Evolutionary conservation across 1,140 invertebrate genomes (phyloP).

Genomic region (Sminthurinus signatus): DNA sequence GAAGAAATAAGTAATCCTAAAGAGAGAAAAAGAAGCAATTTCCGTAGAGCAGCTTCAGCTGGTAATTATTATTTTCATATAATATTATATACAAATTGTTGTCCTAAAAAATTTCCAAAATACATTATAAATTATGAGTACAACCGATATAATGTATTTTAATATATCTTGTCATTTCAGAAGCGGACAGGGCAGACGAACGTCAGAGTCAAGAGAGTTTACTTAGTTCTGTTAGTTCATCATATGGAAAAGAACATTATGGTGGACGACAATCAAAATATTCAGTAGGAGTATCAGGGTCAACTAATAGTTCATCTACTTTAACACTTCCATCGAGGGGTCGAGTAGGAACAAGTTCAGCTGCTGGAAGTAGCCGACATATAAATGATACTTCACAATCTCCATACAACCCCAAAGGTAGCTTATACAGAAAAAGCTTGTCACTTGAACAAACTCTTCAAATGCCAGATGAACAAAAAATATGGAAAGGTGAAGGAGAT

Average conservation of each 20-base stretch:
- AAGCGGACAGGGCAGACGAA: conserved; percentile 24
- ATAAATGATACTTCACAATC: conserved; percentile 35
- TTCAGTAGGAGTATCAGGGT: no score
- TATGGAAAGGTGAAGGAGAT: conserved; percentile 63
- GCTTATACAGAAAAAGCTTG: conserved; percentile 63
- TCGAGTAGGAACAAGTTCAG: conserved; percentile 13
- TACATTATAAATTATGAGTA: no score
- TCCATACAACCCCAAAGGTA: conserved; percentile 47
- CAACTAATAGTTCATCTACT: conserved; percentile 22
- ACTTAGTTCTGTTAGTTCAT: conserved; percentile 10
- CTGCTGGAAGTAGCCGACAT: conserved; percentile 28
- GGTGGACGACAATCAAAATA: background rate
- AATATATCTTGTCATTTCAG: no score
- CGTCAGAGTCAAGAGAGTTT: conserved; percentile 29
- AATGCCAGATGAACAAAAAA: conserved; percentile 45
- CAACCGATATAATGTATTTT: no score
- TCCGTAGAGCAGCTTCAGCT: conserved; percentile 30
- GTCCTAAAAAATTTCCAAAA: no score
- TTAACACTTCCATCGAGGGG: conserved; percentile 34
- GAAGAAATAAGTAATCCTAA: conserved; percentile 26
- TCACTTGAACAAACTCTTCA: conserved; percentile 63
- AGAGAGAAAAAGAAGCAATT: conserved; percentile 28
- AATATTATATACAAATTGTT: background rate
- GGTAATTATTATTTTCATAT: conserved; percentile 18
- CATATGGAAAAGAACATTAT: conserved; percentile 26